Base-by-base conservation (phyloP, 1,140 invertebrate genomes). In the Zaprionus ghesquierei region DNA sequence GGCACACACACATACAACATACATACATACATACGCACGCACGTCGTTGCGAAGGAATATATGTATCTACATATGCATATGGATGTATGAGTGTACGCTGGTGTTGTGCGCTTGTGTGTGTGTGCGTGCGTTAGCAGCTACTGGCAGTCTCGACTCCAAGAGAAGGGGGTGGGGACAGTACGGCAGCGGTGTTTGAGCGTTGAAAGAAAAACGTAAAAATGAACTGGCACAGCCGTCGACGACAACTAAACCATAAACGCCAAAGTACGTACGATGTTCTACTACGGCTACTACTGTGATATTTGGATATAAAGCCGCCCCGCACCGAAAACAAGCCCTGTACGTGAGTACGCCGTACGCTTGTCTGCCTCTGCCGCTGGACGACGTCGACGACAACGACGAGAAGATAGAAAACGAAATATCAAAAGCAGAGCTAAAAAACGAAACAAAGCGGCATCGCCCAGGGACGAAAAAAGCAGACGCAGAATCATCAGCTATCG, bases 41-140 rank as follows among this genome's bases (percentile, higher is more conserved):
- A n/a, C n/a, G 77, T 71, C 80, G 80, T 59, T 84, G 60, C 66
- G 60, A 69, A 79, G 80, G 68, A 84, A 82, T 82, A 84, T 82
- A 82, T 82, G 79, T 84, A 82, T 79, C 76, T 78, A 69, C 60
- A 66, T 66, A 78, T 66, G 54, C 54, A 51, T 74, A 50, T 65
- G 62, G 31, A 59, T 72, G 65, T 69, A 62, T 74, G 58, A 68
- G 58, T 74, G 65, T 69, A 25, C 44, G 66, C 58, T 69, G 55
- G 31, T 72, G 69, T 71, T 66, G 62, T 66, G 63, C 69, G 69
- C 25, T 49, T 35, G 70, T 68, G 60, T 62, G 64, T 73, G 65
- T 55, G 69, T 75, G 63, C 74, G 74, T 76, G 79, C 75, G 69
- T 70, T 69, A 77, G 75, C 79, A 77, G 75, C 79, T 82, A 78